A percentile compares a stretch with the other conserved stretches of the same genome.
These are phyloP conservation scores for Anguilla megastoma DNA, from an alignment of 2,797 vertebrate species.

Conservation along the genomic window DNA sequence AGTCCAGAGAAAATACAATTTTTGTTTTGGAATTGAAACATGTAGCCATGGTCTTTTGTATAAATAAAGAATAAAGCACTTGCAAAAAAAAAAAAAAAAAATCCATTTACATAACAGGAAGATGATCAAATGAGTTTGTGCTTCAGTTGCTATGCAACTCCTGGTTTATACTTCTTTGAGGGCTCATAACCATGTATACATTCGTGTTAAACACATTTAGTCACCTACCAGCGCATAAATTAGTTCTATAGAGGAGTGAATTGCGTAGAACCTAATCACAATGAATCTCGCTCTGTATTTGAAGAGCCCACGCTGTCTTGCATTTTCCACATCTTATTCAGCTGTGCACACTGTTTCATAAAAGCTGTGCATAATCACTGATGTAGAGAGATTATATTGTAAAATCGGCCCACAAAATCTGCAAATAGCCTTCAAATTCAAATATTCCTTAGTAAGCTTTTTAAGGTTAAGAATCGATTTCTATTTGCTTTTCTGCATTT, in stretches of 20 bases:
- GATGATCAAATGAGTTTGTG: not conserved
- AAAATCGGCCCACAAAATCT: conserved; percentile 37
- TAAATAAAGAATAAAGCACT: not conserved
- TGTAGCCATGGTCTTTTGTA: not conserved
- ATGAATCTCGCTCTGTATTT: not conserved
- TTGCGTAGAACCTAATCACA: not conserved
- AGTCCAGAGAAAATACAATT: not conserved
- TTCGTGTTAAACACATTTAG: not conserved
- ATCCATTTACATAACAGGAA: not conserved
- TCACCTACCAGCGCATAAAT: not conserved
- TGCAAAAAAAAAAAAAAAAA: not conserved
- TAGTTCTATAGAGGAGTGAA: not conserved
- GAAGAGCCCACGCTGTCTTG: not conserved
- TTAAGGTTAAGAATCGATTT: conserved; percentile 44
- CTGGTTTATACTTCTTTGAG: not conserved
- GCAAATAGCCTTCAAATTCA: conserved; percentile 41
- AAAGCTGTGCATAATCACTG: conserved; percentile 46
- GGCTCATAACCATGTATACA: not conserved
- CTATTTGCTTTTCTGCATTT: conserved; percentile 17
- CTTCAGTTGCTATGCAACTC: conserved; percentile 1
- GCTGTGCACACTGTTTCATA: conserved; percentile 41
- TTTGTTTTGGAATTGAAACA: not conserved
- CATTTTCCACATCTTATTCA: conserved; percentile 25
- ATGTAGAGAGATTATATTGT: conserved; percentile 48
- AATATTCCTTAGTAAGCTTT: conserved; percentile 37